A percentile compares a stretch with the other conserved stretches of the same genome.
Evolutionary conservation across 1,140 invertebrate genomes (phyloP).

Genomic region (Hirudo medicinalis): DNA sequence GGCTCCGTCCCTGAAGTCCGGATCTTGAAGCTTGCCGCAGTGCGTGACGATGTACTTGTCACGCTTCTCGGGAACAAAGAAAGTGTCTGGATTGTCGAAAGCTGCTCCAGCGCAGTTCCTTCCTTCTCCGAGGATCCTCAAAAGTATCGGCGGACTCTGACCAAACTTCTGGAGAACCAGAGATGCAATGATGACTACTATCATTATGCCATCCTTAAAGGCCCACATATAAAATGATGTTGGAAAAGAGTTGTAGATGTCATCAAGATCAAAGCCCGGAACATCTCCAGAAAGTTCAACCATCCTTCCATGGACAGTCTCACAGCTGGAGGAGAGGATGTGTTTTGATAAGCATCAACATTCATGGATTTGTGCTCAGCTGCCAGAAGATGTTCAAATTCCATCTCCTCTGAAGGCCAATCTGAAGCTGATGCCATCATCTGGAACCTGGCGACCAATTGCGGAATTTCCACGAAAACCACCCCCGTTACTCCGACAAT

Average conservation of each 20-base stretch:
- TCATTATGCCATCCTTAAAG: constrained; percentile 21
- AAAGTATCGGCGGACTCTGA: constrained; percentile 3
- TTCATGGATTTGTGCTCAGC: background rate
- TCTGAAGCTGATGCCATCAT: constrained; percentile 9
- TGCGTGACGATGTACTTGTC: constrained; percentile 20
- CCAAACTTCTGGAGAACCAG: constrained; percentile 18
- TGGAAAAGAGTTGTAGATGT: background rate
- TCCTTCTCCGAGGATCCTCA: constrained; percentile 3
- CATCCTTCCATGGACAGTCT: background rate
- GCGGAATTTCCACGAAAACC: constrained; percentile 21
- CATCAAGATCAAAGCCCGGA: background rate
- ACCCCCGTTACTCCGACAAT: constrained; percentile 16
- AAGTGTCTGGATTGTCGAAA: constrained; percentile 17
- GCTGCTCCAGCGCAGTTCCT: constrained; percentile 3
- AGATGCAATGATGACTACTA: constrained; percentile 15
- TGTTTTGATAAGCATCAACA: background rate
- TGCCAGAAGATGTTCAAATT: background rate
- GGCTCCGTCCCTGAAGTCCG: constrained; percentile 4
- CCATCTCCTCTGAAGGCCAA: background rate
- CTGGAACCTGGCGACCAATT: constrained; percentile 21
- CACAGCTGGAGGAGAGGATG: background rate
- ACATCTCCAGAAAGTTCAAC: no score
- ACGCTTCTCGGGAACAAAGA: constrained; percentile 22
- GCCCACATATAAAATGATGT: constrained; percentile 21
- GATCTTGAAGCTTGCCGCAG: background rate